Evolutionary conservation across 2,888 invertebrate species (phyloP), one percentile per base, ranked within the genome.

Genomic region (Xylota segnis): DNA sequence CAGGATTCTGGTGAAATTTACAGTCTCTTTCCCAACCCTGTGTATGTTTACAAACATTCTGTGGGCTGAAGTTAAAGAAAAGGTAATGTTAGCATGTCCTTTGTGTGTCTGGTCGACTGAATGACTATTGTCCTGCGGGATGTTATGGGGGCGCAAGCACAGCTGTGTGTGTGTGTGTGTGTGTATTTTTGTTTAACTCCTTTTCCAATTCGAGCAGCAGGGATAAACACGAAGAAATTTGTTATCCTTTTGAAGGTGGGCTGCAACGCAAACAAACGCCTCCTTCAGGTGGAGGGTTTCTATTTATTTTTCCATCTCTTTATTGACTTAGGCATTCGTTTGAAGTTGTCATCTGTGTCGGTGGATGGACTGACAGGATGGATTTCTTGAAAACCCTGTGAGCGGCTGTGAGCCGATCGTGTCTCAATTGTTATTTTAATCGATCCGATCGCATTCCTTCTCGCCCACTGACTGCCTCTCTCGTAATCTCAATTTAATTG

Each of bases 21-120:
- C 37, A 79, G 63, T 83, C 74, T 18, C 1, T 37, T 7, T 37
- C 10, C 75, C 50, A 27, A 52, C 37, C 12, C n/a, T 65, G 37
- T 40, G 68, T 70, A 40, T 84, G 84, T 84, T 79, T 84, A 45
- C 79, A 84, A 84, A 84, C 84, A 84, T 71, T 76, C 75, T 71
- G 79, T 84, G 79, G 84, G 81, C 84, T 47, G 61, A 71, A 76
- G 84, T 78, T 63, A 70, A 78, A 78, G 70, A 63, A 45, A 79
- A 79, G 71, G 45, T 45, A 75, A 75, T 75, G 70, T 76, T 45
- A 45, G 70, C 45, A 70, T 79, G 63, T 75, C 75, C 79, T 84
- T 79, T 84, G 79, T 79, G 70, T 59, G 59, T 68, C 12, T 59
- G 78, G 78, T 83, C 68, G 68, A 68, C 54, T 79, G 83, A 79